Evolutionary conservation across 1,140 invertebrate genomes (phyloP).

Genomic region (Acromyrmex echinatior): DNA sequence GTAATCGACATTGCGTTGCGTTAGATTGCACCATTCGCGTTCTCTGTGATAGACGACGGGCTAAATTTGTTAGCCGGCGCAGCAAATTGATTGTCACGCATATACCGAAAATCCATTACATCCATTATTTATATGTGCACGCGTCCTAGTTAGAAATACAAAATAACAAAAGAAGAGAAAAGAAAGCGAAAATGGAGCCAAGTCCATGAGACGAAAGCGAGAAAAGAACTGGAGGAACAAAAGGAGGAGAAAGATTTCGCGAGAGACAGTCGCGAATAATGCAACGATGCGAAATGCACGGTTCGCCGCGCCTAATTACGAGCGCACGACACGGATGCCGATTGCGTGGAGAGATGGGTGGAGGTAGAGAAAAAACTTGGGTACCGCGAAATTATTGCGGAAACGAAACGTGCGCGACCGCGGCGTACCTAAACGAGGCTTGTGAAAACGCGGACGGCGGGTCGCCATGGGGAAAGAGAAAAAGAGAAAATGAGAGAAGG

Average conservation of each 20-base stretch:
- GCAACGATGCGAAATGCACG: conserved; percentile 73
- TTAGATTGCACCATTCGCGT: background rate
- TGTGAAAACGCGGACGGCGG: conserved; percentile 46
- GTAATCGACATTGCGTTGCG: conserved; percentile 12
- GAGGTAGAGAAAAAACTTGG: conserved; percentile 29
- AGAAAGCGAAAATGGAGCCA: background rate
- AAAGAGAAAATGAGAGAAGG: too few species aligned
- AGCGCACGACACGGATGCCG: conserved; percentile 64
- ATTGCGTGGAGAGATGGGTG: background rate
- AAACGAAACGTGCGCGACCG: conserved; percentile 60
- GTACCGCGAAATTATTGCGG: conserved; percentile 71
- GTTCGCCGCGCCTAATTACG: conserved; percentile 77
- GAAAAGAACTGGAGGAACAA: background rate
- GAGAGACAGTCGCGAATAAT: conserved; percentile 75
- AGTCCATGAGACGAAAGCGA: background rate
- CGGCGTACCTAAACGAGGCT: conserved; percentile 56
- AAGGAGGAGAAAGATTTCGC: background rate
- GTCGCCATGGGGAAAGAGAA: background rate
- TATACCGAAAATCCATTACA: conserved; percentile 67
- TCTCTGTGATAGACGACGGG: conserved; percentile 9
- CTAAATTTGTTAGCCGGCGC: conserved; percentile 62
- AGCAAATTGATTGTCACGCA: conserved; percentile 65
- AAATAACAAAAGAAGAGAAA: background rate
- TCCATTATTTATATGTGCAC: background rate
- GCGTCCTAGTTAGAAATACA: background rate